These are phyloP conservation scores for Portunus trituberculatus DNA, from an alignment of 1,140 invertebrate genomes.

Conservation along the genomic window DNA sequence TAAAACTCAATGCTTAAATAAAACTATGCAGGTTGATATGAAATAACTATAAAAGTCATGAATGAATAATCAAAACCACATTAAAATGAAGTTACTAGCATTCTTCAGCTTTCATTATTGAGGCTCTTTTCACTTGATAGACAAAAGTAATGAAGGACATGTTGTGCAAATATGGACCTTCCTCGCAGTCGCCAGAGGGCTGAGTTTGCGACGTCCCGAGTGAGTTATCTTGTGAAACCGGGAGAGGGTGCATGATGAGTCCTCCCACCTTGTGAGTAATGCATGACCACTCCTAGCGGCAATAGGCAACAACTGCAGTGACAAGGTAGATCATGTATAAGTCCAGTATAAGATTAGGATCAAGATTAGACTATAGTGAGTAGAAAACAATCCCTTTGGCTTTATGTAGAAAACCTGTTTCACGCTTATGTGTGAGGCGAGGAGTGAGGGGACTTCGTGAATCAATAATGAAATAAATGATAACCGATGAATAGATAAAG, in stretches of 20 bases:
- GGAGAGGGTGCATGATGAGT: background rate
- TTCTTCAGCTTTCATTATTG: too few relatives aligned
- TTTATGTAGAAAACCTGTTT: background rate
- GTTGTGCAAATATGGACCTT: too few relatives aligned
- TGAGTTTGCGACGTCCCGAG: background rate
- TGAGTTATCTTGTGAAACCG: background rate
- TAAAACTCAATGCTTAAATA: background rate
- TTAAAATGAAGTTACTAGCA: too few relatives aligned
- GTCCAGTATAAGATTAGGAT: background rate
- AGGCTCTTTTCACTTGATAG: too few relatives aligned
- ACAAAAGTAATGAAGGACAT: too few relatives aligned
- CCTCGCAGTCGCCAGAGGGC: background rate
- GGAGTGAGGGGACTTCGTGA: background rate
- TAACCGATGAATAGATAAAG: background rate
- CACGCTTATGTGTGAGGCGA: slow-evolving; percentile 5
- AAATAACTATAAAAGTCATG: too few relatives aligned
- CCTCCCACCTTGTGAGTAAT: background rate
- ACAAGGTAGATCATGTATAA: background rate
- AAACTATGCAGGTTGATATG: too few relatives aligned
- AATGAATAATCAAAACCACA: too few relatives aligned
- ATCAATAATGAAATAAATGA: background rate
- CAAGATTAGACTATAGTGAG: background rate
- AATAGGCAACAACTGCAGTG: background rate
- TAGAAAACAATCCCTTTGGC: background rate
- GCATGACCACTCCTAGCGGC: background rate